These are phyloP conservation scores for Echinometra lucunter DNA, from an alignment of 53 echinoderm and acorn worm species.

Conservation along the genomic window DNA sequence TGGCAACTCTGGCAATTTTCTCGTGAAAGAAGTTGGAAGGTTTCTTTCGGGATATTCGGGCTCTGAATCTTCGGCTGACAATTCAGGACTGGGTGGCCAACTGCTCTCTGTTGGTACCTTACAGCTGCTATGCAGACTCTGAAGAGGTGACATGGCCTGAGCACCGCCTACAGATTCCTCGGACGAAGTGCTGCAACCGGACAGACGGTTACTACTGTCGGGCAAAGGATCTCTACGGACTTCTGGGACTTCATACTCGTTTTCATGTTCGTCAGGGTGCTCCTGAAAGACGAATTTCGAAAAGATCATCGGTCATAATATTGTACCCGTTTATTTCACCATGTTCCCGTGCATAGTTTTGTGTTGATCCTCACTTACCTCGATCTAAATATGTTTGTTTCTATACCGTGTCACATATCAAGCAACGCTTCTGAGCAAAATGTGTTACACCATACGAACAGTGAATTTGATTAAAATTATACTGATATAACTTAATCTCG, in stretches of 20 bases:
- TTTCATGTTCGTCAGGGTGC: not conserved
- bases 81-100: not conserved
- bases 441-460: too few relatives aligned
- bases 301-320: not conserved
- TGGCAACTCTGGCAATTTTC: not conserved
- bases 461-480: too few relatives aligned
- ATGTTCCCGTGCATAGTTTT: not conserved
- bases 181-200: not conserved
- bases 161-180: conserved; percentile 17
- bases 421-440: too few relatives aligned
- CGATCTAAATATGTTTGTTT: too few relatives aligned
- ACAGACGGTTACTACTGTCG: not conserved
- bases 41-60: not conserved
- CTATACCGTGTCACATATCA: too few relatives aligned
- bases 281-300: conserved; percentile 1
- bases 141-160: conserved; percentile 3
- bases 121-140: not conserved
- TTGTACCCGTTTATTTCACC: not conserved
- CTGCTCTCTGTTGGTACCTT: conserved; percentile 16
- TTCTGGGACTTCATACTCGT: not conserved
- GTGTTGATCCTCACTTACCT: too few relatives aligned
- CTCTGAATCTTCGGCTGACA: not conserved
- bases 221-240: not conserved
- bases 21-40: not conserved
- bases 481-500: too few relatives aligned